Base-by-base conservation (phyloP, 1,140 invertebrate species). In the Mycetomoellerius zeteki region DNA sequence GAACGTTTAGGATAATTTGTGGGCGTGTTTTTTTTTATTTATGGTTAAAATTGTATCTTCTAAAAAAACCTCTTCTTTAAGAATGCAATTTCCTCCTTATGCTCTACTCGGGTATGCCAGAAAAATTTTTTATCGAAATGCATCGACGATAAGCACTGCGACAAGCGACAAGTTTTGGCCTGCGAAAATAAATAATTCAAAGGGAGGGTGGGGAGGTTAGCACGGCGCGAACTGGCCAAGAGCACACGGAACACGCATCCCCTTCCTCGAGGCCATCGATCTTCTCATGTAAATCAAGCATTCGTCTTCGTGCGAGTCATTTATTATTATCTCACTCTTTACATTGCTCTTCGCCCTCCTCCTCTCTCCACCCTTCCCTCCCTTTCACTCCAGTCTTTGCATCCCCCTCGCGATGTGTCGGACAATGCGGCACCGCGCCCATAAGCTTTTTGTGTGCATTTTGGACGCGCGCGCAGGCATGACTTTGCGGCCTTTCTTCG, bases 291-390 rank as follows among this genome's bases (percentile, higher is more conserved):
- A 88, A 90, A 88, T 86, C 89, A 69, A 12, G 75, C 77, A 64
- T 78, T 90, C 89, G 80, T 89, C 87, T 85, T 77, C 67, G 56
- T 58, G 33, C 72, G 33, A 89, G 80, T 89, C 89, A 85, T 91
- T 91, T 90, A 86, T 91, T 88, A 91, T 85, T 82, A 64, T 88
- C 67, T 86, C 67, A 37, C 76, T 84, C 56, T 81, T 81, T 86
- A 62, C 71, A 65, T 65, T 58, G 64, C 65, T 78, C 81, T 86
- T 86, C 76, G 69, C 62, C 43, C 88, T 80, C 62, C 33, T 7
- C 16, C 52, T 43, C 8, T 14, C n/a, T 14, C 33, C 30, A 1
- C 5, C 37, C 19, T n/a, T 3, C 24, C 24, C 52, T 14, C 37
- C 33, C 37, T 67, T 81, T 47, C 64, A 19, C 52, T 33, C 64